Percentiles rank a stretch among this genome's conserved stretches.
These are phyloP conservation scores for Ceriagrion tenellum DNA, from an alignment of 2,888 invertebrate species.

Conservation along the genomic window DNA sequence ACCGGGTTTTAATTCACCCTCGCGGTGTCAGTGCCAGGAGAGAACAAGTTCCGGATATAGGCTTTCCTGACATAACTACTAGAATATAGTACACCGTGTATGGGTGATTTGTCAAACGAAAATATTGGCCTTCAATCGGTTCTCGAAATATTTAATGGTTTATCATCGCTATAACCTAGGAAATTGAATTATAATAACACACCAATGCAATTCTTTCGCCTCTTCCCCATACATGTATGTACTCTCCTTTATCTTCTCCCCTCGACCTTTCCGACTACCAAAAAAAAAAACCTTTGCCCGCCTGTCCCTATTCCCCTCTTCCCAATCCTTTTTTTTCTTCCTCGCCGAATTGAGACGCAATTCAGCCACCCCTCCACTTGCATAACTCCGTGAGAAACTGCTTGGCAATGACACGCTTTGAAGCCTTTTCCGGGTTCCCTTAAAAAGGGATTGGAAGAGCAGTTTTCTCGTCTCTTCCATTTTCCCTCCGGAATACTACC, in stretches of 20 bases:
- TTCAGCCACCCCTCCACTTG: neutral
- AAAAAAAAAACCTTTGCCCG: neutral
- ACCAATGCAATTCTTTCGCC: too few relatives aligned
- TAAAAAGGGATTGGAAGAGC: neutral
- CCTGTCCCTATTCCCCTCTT: neutral
- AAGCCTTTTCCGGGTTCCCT: slow-evolving; percentile 51
- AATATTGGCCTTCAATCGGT: too few relatives aligned
- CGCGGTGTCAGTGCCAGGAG: too few relatives aligned
- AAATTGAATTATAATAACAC: too few relatives aligned
- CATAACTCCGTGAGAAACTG: slow-evolving; percentile 39
- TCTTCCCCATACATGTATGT: neutral
- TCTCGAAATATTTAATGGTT: too few relatives aligned
- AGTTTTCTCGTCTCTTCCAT: neutral
- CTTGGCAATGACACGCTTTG: slow-evolving; percentile 59
- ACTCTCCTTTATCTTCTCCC: neutral
- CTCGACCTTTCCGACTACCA: neutral
- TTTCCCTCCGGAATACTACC: neutral
- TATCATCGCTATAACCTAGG: too few relatives aligned
- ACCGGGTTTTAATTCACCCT: too few relatives aligned
- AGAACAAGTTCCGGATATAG: too few relatives aligned
- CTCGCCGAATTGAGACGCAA: neutral
- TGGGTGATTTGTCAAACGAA: too few relatives aligned
- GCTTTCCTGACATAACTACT: too few relatives aligned
- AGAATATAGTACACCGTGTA: too few relatives aligned
- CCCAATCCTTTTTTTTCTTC: neutral